These are phyloP conservation scores for Apantesis nais DNA, from an alignment of 2,888 invertebrate species.

Conservation along the genomic window DNA sequence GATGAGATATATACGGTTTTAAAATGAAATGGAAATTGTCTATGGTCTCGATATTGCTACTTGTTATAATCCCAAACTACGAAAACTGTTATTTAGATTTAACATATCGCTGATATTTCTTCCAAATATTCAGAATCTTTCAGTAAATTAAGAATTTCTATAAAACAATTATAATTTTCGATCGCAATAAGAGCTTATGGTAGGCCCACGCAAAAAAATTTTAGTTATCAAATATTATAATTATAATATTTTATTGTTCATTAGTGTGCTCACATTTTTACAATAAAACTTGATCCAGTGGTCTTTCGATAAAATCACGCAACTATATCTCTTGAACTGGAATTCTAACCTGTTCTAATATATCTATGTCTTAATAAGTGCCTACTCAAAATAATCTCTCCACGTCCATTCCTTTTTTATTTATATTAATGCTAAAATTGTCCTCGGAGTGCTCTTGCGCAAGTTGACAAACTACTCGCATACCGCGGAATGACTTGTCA, in stretches of 20 bases:
- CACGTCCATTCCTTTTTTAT: slow-evolving; percentile 1
- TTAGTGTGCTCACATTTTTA: not conserved
- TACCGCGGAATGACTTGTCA: slow-evolving; percentile 36
- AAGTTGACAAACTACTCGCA: slow-evolving; percentile 42
- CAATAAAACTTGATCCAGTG: not conserved
- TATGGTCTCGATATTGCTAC: not conserved
- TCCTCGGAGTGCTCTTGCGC: not conserved
- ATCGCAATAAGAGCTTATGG: too few species aligned
- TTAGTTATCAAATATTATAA: too few species aligned
- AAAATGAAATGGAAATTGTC: not conserved
- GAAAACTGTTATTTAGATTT: too few species aligned
- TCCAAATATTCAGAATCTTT: too few species aligned
- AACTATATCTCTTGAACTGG: not conserved
- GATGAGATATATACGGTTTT: not conserved
- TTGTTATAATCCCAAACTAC: not conserved
- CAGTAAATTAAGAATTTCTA: too few species aligned
- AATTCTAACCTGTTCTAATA: not conserved
- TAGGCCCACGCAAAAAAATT: too few species aligned
- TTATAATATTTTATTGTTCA: too few species aligned
- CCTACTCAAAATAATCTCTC: not conserved
- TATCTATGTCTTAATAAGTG: not conserved
- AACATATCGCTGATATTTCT: not conserved
- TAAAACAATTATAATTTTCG: too few species aligned
- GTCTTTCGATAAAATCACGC: not conserved
- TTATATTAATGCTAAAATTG: slow-evolving; percentile 10